These are phyloP conservation scores for Drosophila azteca DNA, from an alignment of 1,140 invertebrate genomes.

Conservation along the genomic window DNA sequence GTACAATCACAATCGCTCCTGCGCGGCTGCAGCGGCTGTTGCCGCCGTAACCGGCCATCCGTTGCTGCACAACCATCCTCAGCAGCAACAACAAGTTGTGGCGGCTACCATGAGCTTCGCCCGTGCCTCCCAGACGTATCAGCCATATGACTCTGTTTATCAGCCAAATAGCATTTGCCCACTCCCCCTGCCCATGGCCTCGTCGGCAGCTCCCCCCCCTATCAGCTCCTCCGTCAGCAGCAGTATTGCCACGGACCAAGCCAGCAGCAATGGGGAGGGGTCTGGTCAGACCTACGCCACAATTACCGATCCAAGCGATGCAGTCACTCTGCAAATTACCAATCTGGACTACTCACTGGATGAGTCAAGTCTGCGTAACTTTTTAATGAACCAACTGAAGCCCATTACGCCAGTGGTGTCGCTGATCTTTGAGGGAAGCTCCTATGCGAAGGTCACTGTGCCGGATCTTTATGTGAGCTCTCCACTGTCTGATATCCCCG, in stretches of 20 bases:
- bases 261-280: conserved; percentile 6
- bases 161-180: conserved; percentile 25
- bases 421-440: conserved; percentile 75
- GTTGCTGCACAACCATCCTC: conserved; percentile 22
- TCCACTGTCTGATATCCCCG: not conserved
- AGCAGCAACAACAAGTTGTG: conserved; percentile 7
- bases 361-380: conserved; percentile 69
- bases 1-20: conserved; percentile 64
- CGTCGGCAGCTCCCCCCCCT: conserved; percentile 9
- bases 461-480: conserved; percentile 79
- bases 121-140: conserved; percentile 7
- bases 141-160: conserved; percentile 43
- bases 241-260: not conserved
- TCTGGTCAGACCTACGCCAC: conserved; percentile 19
- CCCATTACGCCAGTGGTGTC: conserved; percentile 81
- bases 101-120: too few relatives aligned
- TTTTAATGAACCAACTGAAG: conserved; percentile 76
- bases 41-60: conserved; percentile 41
- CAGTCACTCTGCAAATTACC: conserved; percentile 80
- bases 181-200: not conserved
- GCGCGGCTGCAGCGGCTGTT: conserved; percentile 49
- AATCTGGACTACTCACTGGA: conserved; percentile 82
- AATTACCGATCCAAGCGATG: conserved; percentile 48
- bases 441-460: conserved; percentile 80
- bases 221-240: not conserved